Conservation (phyloP, 2,113 vertebrate species). For the Ailurus styani region DNA sequence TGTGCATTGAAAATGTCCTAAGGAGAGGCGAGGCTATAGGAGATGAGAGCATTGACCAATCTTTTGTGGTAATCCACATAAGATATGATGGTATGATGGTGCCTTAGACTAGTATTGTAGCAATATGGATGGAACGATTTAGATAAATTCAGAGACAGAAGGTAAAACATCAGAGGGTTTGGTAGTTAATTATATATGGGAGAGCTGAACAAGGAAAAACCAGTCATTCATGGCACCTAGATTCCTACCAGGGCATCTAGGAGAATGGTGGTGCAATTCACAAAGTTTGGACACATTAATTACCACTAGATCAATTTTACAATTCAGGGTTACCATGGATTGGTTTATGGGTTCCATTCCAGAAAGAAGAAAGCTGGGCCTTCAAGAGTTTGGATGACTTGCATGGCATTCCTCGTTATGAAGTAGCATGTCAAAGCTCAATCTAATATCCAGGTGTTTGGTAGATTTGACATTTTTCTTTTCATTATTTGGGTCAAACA, state of each 20-base stretch:
- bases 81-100: not conserved
- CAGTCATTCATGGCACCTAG: too few relatives aligned
- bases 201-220: not conserved
- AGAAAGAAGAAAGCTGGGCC: not conserved
- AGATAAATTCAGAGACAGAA: not conserved
- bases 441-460: not conserved
- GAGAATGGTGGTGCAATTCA: not conserved
- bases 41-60: not conserved
- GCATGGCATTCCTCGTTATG: not conserved
- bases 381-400: not conserved
- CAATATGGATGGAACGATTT: not conserved
- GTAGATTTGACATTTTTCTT: not conserved
- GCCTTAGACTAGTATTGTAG: not conserved
- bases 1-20: not conserved
- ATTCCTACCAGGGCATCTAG: not conserved
- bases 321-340: not conserved
- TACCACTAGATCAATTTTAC: not conserved
- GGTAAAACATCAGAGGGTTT: not conserved
- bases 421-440: not conserved
- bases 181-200: not conserved
- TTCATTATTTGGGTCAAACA: not conserved
- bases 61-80: not conserved
- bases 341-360: not conserved
- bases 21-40: not conserved
- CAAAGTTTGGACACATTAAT: not conserved